Evolutionary conservation across 2,113 vertebrate genomes (phyloP).

Genomic region (Globicephala melas): DNA sequence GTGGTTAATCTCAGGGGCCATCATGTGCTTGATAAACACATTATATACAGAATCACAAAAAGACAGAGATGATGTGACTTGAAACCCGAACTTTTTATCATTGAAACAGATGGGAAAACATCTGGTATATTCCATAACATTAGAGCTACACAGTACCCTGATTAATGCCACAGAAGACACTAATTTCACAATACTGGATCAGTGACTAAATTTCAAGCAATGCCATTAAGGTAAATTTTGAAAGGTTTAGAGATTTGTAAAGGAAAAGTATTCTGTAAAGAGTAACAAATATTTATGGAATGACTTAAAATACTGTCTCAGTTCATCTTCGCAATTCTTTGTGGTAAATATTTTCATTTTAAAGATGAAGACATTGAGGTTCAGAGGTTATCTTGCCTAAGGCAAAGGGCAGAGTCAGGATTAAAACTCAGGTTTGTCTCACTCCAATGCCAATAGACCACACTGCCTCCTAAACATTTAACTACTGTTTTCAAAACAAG

Average conservation of each 20-base stretch:
- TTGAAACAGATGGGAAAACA: conserved; percentile 60
- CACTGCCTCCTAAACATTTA: not conserved
- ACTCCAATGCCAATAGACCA: not conserved
- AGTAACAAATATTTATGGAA: not conserved
- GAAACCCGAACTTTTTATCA: conserved; percentile 51
- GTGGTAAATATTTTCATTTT: conserved; percentile 9
- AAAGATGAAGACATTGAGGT: not conserved
- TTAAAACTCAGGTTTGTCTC: not conserved
- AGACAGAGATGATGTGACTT: conserved; percentile 9
- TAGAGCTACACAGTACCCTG: not conserved
- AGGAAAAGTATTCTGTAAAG: conserved; percentile 7
- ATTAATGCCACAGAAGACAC: conserved; percentile 49
- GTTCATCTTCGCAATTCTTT: not conserved
- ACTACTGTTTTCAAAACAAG: conserved; percentile 44
- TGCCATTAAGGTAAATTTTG: not conserved
- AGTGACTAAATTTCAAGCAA: conserved; percentile 40
- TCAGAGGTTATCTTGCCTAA: not conserved
- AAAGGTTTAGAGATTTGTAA: conserved; percentile 15
- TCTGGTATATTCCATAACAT: conserved; percentile 32
- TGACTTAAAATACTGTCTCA: not conserved
- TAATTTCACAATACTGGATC: conserved; percentile 21
- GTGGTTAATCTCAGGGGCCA: conserved; percentile 48
- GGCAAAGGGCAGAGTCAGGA: not conserved
- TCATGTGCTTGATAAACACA: conserved; percentile 45
- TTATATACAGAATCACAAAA: conserved; percentile 56